Percentiles rank a stretch among this genome's conserved stretches.
Evolutionary conservation across 2,888 invertebrate species (phyloP).

Genomic region (Cartodere bifasciata): DNA sequence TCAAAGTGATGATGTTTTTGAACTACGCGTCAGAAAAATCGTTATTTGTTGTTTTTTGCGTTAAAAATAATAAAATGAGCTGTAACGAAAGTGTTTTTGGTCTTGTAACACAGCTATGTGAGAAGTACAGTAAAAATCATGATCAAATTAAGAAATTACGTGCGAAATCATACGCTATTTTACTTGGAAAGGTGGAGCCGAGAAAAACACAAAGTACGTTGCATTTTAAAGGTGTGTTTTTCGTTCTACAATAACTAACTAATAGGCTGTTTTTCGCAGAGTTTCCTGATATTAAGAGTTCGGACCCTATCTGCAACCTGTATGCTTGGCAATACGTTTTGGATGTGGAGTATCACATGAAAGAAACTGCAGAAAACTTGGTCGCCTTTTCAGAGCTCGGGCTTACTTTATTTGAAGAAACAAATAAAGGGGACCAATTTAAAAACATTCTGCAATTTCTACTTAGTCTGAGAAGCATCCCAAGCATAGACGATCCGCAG

Average conservation of each 20-base stretch:
- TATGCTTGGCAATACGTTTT: constrained; percentile 29
- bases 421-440: constrained; percentile 15
- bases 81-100: constrained; percentile 17
- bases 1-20: too few species aligned
- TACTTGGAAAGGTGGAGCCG: constrained; percentile 17
- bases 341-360: constrained; percentile 21
- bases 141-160: constrained; percentile 21
- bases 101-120: constrained; percentile 29
- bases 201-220: constrained; percentile 9
- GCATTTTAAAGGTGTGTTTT: not conserved
- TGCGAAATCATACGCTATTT: constrained; percentile 26
- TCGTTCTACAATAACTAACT: not conserved
- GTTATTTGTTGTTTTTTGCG: too few species aligned
- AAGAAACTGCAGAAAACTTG: constrained; percentile 22
- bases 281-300: not conserved
- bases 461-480: constrained; percentile 20
- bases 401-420: constrained; percentile 13
- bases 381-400: constrained; percentile 17
- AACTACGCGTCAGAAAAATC: too few species aligned
- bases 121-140: constrained; percentile 21
- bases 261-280: not conserved
- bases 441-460: constrained; percentile 21
- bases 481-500: constrained; percentile 13
- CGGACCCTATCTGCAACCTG: constrained; percentile 25
- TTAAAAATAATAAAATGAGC: too few species aligned